Base-by-base conservation (phyloP, 64 coral and sea anemone genomes). In the Exaiptasia diaphana region DNA sequence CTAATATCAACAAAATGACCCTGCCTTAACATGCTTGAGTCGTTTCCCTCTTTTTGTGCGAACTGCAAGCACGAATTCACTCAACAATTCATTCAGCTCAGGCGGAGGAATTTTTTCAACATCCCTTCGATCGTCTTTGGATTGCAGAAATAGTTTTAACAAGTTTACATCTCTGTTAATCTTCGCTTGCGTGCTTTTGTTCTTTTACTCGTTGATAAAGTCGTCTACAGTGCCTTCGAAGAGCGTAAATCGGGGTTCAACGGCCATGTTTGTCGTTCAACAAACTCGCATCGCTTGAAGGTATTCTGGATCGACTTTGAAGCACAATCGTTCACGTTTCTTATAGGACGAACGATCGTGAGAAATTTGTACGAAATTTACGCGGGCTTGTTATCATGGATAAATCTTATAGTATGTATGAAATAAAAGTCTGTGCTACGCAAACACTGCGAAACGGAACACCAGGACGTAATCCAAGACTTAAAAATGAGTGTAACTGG, bases 41-140 rank as follows among this genome's bases (percentile, higher is more conserved):
- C n/a, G n/a, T 37, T 64, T 80, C 33, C 53, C 77, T 12, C 38
- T 29, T 34, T 64, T 80, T 57, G 58, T 80, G 30, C 56, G 37
- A 17, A 80, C 77, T 33, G 56, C 41, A 38, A 63, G 24, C 64
- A 80, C 38, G 77, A 80, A 60, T 39, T 80, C 77, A 35, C 73
- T 77, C 45, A 77, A 48, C 73, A 77, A 77, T 56, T 77, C 73
- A 34, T 77, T 56, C 44, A 77, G 73, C 28, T 77, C 0, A 56
- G 42, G 11, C 22, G 73, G 73, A 53, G 73, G 44, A 29, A 77
- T 77, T 44, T 53, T 40, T 77, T 77, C 43, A 56, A 77, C 45
- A 14, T 73, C 44, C 36, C 39, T 72, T 15, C n/a, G 45, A 15
- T 52, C 37, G 7, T 74, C n/a, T 21, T 44, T 44, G n/a, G 41